Conservation (phyloP, 37 sponge, comb jelly and placozoan genomes). For the Theonella swinhoei region DNA sequence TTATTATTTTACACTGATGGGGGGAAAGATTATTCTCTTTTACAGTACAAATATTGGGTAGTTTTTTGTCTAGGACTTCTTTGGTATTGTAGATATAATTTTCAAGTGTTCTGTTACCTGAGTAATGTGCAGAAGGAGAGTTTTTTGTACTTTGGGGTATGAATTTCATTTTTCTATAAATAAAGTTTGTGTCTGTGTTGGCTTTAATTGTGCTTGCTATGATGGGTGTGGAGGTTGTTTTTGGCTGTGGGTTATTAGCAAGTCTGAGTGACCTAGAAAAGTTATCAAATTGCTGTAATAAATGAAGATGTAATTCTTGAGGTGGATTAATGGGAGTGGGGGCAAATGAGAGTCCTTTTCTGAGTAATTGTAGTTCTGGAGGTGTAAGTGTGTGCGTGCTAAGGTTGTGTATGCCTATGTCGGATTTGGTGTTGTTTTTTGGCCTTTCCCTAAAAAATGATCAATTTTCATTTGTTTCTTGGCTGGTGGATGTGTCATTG, state of each 20-base stretch:
- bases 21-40: not conserved
- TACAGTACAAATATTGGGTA: not conserved
- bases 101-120: not conserved
- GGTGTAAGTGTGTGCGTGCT: conserved; percentile 1
- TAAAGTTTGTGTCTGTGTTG: not conserved
- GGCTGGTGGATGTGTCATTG: not conserved
- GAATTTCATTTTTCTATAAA: conserved; percentile 31
- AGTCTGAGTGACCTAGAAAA: not conserved
- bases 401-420: conserved; percentile 8
- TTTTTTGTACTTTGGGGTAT: not conserved
- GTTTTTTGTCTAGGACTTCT: not conserved
- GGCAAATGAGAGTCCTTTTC: conserved; percentile 9
- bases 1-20: not conserved
- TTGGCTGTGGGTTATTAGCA: not conserved
- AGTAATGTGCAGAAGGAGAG: not conserved
- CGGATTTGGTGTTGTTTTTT: not conserved
- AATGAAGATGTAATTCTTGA: not conserved
- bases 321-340: conserved; percentile 1
- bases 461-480: not conserved
- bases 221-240: not conserved
- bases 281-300: not conserved
- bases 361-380: not conserved
- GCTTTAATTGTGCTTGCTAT: not conserved
- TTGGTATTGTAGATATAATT: conserved; percentile 13
- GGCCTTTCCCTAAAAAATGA: conserved; percentile 32